phyloP scores from a whole-genome alignment of 2,113 vertebrate species.

The Grantiella picta region DNA sequence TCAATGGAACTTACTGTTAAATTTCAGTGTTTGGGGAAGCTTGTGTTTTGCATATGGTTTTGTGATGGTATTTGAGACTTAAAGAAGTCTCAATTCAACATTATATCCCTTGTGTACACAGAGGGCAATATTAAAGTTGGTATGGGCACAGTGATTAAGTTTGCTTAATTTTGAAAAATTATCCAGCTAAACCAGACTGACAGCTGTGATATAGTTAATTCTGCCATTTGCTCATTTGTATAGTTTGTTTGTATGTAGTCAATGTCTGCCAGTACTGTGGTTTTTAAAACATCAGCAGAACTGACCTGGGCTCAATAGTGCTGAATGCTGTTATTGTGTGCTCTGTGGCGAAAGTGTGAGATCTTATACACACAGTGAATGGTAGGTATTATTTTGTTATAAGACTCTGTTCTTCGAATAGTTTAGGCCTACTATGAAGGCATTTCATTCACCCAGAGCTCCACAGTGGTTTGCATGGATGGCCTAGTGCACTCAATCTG shows the following conservation, averaged over 20 bases:
- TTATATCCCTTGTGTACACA: not conserved
- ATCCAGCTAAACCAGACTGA: not conserved
- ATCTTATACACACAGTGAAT: not conserved
- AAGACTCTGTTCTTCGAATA: not conserved
- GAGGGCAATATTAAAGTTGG: not conserved
- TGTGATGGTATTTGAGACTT: not conserved
- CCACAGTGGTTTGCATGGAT: not conserved
- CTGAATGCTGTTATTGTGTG: not conserved
- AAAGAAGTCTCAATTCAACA: not conserved
- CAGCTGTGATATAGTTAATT: not conserved
- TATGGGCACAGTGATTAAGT: not conserved
- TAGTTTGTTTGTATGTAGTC: not conserved
- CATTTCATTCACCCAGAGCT: not conserved
- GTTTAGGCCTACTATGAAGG: not conserved
- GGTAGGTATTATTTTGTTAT: not conserved
- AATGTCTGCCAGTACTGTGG: not conserved
- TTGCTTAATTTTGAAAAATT: not conserved
- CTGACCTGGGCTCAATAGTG: not conserved
- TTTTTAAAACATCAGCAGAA: not conserved
- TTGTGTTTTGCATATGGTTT: not conserved
- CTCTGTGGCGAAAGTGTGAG: not conserved
- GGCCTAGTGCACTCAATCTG: not conserved
- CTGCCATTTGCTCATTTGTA: not conserved
- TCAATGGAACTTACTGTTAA: not conserved
- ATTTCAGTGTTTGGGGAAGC: not conserved